Evolutionary conservation across 2,113 vertebrate species (phyloP).

Genomic region (Trichechus manatus): DNA sequence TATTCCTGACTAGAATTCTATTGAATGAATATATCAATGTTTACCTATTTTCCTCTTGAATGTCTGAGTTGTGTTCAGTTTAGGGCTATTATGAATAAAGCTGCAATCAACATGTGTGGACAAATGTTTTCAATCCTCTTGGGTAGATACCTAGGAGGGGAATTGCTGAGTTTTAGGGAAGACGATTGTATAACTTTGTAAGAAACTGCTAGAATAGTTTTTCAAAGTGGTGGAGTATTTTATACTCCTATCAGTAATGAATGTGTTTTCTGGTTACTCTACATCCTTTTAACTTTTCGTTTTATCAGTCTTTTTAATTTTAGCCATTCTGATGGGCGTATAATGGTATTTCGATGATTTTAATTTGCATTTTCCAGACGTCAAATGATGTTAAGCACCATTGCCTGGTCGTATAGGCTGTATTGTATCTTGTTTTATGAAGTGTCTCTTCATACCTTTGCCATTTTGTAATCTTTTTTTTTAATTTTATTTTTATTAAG

Average conservation of each 20-base stretch:
- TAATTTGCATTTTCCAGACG: not conserved
- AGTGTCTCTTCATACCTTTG: not conserved
- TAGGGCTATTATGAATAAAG: not conserved
- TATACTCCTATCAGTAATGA: not conserved
- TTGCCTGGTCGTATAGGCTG: not conserved
- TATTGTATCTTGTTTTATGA: not conserved
- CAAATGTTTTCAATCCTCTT: not conserved
- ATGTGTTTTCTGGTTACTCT: not conserved
- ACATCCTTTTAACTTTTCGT: not conserved
- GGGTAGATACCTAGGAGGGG: not conserved
- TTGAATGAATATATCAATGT: not conserved
- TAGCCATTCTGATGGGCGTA: not conserved
- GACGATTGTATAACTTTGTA: not conserved
- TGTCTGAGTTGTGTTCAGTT: not conserved
- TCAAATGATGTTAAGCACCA: not conserved
- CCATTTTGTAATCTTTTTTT: not conserved
- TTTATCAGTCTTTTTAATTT: not conserved
- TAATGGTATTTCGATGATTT: not conserved
- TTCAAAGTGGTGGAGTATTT: not conserved
- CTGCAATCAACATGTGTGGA: not conserved
- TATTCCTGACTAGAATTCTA: not conserved
- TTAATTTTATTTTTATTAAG: not conserved
- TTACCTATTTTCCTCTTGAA: not conserved
- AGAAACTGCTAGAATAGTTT: not conserved
- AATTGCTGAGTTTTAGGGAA: not conserved